A percentile compares a stretch with the other conserved stretches of the same genome.
phyloP scores from a whole-genome alignment of 2,888 invertebrate species.

The Sialis lutaria region DNA sequence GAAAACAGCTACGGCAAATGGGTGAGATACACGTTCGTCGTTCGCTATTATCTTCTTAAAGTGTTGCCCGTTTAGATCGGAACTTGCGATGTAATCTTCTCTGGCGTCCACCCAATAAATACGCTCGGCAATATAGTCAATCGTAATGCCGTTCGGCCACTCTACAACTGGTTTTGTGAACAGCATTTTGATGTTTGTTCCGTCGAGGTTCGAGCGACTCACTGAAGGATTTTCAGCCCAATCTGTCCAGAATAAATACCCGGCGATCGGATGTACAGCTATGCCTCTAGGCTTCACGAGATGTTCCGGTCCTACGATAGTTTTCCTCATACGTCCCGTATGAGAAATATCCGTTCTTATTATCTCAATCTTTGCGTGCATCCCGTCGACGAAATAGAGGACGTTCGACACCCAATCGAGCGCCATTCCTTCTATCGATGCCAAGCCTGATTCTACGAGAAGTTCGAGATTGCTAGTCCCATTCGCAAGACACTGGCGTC shows the following conservation, averaged over 20 bases:
- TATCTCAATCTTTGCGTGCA: slow-evolving; percentile 61
- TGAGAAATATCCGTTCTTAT: slow-evolving; percentile 46
- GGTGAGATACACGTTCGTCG: slow-evolving; percentile 55
- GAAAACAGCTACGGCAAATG: slow-evolving; percentile 71
- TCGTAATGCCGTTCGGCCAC: slow-evolving; percentile 78
- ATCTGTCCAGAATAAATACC: slow-evolving; percentile 76
- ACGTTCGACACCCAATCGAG: slow-evolving; percentile 78
- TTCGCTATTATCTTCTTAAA: slow-evolving; percentile 48
- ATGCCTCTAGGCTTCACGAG: slow-evolving; percentile 61
- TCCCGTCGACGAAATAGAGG: slow-evolving; percentile 75
- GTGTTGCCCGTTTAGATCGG: slow-evolving; percentile 48
- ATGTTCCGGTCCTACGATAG: slow-evolving; percentile 47
- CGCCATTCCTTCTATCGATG: slow-evolving; percentile 77
- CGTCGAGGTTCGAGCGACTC: slow-evolving; percentile 64
- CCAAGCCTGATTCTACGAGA: slow-evolving; percentile 53
- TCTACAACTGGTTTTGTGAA: slow-evolving; percentile 49
- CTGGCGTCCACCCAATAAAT: slow-evolving; percentile 82
- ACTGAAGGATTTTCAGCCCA: slow-evolving; percentile 65
- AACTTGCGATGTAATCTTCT: slow-evolving; percentile 63
- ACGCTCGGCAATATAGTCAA: slow-evolving; percentile 63
- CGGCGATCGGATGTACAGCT: slow-evolving; percentile 65
- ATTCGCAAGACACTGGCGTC: slow-evolving; percentile 52
- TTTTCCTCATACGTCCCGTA: slow-evolving; percentile 54
- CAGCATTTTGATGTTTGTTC: slow-evolving; percentile 43
- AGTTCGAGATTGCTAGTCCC: slow-evolving; percentile 47